These are phyloP conservation scores for Lucilia cuprina DNA, from an alignment of 1,140 invertebrate genomes.

Conservation along the genomic window DNA sequence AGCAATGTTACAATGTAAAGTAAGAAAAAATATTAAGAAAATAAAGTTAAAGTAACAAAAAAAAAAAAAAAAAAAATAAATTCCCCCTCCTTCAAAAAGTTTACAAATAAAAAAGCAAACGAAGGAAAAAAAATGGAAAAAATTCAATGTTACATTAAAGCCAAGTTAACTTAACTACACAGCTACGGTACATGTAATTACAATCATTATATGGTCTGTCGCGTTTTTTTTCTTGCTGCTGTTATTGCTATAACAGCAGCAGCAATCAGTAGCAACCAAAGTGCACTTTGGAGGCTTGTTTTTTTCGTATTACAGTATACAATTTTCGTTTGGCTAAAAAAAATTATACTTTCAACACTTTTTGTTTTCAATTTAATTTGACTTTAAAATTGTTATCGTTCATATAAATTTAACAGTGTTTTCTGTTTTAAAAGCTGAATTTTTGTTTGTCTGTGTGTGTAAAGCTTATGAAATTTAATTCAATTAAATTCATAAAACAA, in stretches of 20 bases:
- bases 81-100: constrained; percentile 13
- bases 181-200: constrained; percentile 39
- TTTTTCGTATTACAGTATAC: not conserved
- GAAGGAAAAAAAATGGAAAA: not conserved
- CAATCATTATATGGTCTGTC: constrained; percentile 41
- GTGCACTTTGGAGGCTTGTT: constrained; percentile 35
- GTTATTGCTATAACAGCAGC: not conserved
- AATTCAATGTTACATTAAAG: constrained; percentile 6
- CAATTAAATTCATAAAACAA: not conserved
- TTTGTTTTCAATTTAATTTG: not conserved
- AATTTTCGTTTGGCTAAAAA: not conserved
- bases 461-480: not conserved
- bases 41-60: not conserved
- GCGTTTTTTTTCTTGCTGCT: constrained; percentile 28
- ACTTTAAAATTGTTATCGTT: not conserved
- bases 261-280: constrained; percentile 32
- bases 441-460: no score
- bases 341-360: constrained; percentile 11
- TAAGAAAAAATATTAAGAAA: not conserved
- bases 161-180: constrained; percentile 11
- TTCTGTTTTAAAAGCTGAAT: no score
- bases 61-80: not conserved
- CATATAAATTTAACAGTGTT: not conserved
- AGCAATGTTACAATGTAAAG: constrained; percentile 24
- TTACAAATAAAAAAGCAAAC: not conserved